phyloP scores from a whole-genome alignment of 2,888 invertebrate species.

The Noctuana brunneofusca region DNA sequence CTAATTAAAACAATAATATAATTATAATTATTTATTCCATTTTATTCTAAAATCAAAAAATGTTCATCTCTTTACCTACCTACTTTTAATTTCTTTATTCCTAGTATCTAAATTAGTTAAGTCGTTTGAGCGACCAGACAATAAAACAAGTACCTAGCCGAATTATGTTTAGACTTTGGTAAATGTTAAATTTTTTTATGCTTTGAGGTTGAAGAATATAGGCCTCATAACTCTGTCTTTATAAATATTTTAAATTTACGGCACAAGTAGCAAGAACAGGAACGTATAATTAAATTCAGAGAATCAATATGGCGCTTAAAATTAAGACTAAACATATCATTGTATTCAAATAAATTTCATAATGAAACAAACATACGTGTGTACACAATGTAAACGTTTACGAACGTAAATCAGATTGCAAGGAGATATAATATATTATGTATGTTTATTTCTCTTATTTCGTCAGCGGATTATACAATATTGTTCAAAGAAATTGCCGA shows the following conservation, averaged over 20 bases:
- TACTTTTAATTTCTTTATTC: no score
- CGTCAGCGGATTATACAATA: background rate
- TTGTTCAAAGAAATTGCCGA: background rate
- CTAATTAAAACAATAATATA: background rate
- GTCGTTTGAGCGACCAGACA: no score
- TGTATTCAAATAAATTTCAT: background rate
- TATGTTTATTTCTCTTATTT: background rate
- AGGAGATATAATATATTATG: no score
- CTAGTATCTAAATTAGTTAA: no score
- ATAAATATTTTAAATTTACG: no score
- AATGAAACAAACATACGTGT: conserved; percentile 1
- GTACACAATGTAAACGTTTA: background rate
- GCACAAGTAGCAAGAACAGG: no score
- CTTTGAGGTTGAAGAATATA: no score
- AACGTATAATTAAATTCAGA: background rate
- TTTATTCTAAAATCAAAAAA: background rate
- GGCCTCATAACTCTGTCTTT: no score
- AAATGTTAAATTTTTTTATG: no score
- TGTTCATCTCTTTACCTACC: no score
- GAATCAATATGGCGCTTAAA: background rate
- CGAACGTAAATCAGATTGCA: background rate
- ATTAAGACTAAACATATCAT: background rate
- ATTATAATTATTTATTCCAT: background rate
- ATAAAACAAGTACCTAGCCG: no score
- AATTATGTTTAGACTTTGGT: no score